These are phyloP conservation scores for Molanna angustata DNA, from an alignment of 2,888 invertebrate species.

Conservation along the genomic window DNA sequence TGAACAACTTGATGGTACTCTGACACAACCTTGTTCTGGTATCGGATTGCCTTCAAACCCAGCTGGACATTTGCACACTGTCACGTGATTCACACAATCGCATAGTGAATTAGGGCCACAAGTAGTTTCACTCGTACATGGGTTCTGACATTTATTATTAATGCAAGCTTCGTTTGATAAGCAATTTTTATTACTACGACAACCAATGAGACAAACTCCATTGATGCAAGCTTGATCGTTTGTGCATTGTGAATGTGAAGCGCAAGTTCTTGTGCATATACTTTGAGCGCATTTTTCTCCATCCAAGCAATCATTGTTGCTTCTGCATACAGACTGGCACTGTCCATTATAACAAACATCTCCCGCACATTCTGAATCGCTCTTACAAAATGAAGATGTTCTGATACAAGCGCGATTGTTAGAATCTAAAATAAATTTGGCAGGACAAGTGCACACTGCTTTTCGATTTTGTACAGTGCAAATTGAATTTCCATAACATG, in stretches of 20 bases:
- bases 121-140: constrained; percentile 70
- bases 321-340: constrained; percentile 78
- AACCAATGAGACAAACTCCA: constrained; percentile 79
- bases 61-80: constrained; percentile 75
- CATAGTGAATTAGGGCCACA: constrained; percentile 87
- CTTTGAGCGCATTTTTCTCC: constrained; percentile 78
- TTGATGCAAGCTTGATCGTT: constrained; percentile 75
- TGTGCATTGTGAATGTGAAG: constrained; percentile 78
- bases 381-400: constrained; percentile 61
- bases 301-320: constrained; percentile 71
- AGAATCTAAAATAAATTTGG: constrained; percentile 68
- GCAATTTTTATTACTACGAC: constrained; percentile 81
- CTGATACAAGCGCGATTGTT: constrained; percentile 66
- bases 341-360: constrained; percentile 79
- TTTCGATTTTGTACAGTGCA: constrained; percentile 76
- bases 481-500: constrained; percentile 78
- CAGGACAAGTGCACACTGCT: constrained; percentile 75
- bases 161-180: constrained; percentile 73
- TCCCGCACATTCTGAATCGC: constrained; percentile 74
- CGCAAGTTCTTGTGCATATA: constrained; percentile 77
- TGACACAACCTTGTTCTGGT: constrained; percentile 84
- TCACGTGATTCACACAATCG: constrained; percentile 69
- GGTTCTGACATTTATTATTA: constrained; percentile 80
- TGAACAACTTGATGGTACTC: constrained; percentile 71
- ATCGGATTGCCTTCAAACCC: constrained; percentile 86